A percentile compares a stretch with the other conserved stretches of the same genome.
These are phyloP conservation scores for Drosophila parthenogenetica DNA, from an alignment of 2,888 invertebrate genomes.

Conservation along the genomic window DNA sequence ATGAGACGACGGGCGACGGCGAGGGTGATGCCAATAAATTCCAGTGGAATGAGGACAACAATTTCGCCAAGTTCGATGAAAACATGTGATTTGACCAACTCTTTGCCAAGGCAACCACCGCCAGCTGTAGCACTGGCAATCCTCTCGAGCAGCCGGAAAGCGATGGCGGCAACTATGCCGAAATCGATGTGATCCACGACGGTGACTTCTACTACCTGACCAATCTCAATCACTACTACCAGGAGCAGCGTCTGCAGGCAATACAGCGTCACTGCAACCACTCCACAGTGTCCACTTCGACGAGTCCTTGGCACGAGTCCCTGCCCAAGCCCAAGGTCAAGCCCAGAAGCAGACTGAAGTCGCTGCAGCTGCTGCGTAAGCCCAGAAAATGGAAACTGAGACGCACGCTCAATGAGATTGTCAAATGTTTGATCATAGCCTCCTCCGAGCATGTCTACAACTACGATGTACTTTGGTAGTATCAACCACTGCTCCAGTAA, in stretches of 20 bases:
- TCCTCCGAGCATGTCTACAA: constrained; percentile 73
- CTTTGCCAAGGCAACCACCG: constrained; percentile 69
- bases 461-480: constrained; percentile 73
- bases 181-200: constrained; percentile 80
- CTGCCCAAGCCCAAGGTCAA: constrained; percentile 23
- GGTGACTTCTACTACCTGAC: constrained; percentile 77
- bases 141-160: constrained; percentile 33
- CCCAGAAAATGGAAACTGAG: constrained; percentile 80
- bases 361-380: constrained; percentile 68
- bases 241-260: constrained; percentile 62
- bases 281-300: constrained; percentile 59
- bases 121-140: not conserved
- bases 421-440: constrained; percentile 70
- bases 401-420: constrained; percentile 68
- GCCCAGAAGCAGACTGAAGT: constrained; percentile 32
- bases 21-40: constrained; percentile 62
- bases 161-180: constrained; percentile 72
- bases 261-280: constrained; percentile 60
- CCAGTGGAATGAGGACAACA: constrained; percentile 83
- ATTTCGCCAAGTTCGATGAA: constrained; percentile 86
- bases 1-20: constrained; percentile 16
- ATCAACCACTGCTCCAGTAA: too few species aligned
- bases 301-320: constrained; percentile 70
- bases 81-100: constrained; percentile 85
- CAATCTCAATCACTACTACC: constrained; percentile 81